A percentile compares a stretch with the other conserved stretches of the same genome.
Conservation (phyloP, 2,113 vertebrate species). For the Sturnira hondurensis region DNA sequence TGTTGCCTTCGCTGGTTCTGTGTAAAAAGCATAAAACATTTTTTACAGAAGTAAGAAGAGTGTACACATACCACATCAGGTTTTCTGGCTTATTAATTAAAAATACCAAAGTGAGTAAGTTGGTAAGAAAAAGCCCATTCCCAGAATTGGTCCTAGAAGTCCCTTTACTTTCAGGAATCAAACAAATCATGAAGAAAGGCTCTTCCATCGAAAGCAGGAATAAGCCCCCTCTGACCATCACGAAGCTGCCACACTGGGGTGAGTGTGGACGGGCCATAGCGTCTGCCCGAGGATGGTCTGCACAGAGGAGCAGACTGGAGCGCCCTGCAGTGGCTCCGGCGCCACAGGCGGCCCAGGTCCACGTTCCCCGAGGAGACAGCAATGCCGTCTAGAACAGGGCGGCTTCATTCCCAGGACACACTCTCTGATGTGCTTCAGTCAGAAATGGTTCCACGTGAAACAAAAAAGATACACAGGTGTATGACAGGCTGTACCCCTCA, state of each 20-base stretch:
- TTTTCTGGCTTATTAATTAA: constrained; percentile 1
- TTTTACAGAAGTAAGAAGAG: not conserved
- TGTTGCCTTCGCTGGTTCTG: constrained; percentile 92
- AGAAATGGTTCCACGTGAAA: not conserved
- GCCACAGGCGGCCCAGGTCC: not conserved
- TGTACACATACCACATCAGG: not conserved
- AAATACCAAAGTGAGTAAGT: not conserved
- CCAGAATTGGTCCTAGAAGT: constrained; percentile 8
- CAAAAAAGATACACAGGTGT: not conserved
- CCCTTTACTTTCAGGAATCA: not conserved
- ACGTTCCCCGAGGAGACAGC: not conserved
- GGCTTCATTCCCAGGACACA: not conserved
- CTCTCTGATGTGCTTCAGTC: not conserved
- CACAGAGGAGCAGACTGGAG: not conserved
- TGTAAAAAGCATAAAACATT: constrained; percentile 31
- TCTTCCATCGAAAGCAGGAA: not conserved
- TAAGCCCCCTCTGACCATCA: not conserved
- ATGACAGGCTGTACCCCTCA: not conserved
- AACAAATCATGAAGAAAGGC: not conserved
- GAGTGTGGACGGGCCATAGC: not conserved
- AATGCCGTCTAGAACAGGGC: not conserved
- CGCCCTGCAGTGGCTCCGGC: not conserved
- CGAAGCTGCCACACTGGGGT: not conserved
- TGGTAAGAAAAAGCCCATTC: not conserved
- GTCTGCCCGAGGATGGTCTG: not conserved